Conservation (phyloP, 2,888 invertebrate genomes). For the Ectobius pallidus region DNA sequence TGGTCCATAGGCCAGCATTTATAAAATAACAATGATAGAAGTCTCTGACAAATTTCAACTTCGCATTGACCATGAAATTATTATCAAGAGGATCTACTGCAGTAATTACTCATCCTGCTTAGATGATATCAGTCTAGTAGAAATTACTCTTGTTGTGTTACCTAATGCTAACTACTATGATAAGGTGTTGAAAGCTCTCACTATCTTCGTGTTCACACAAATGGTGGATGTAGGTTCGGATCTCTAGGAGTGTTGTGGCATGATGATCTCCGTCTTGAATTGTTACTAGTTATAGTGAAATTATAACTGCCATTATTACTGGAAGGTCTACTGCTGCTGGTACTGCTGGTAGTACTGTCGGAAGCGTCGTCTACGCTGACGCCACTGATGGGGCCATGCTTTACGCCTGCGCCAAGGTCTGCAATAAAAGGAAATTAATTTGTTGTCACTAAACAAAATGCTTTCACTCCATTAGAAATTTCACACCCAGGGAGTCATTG, state of each 20-base stretch:
- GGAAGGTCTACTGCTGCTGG: neutral
- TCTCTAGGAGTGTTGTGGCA: neutral
- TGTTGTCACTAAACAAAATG: neutral
- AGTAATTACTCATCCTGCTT: too few relatives aligned
- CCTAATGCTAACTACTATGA: neutral
- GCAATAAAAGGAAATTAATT: slow-evolving; percentile 35
- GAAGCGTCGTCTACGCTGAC: slow-evolving; percentile 41
- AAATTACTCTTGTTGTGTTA: neutral
- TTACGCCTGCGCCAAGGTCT: slow-evolving; percentile 54
- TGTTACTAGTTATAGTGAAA: neutral
- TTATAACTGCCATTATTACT: neutral
- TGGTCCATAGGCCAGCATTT: neutral
- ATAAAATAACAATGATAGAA: neutral
- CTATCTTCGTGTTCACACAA: neutral
- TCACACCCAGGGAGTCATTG: too few relatives aligned
- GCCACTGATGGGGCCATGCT: slow-evolving; percentile 49
- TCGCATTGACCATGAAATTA: neutral
- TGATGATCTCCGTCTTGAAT: too few relatives aligned
- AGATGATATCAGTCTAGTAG: neutral
- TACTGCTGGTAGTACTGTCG: slow-evolving; percentile 40
- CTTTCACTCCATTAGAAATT: neutral
- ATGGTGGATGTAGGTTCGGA: neutral
- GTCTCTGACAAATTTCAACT: neutral
- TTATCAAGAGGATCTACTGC: neutral
- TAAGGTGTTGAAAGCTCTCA: neutral